Evolutionary conservation across 2,797 vertebrate species (phyloP), one percentile per base, ranked within the genome.

Genomic region (Pogonophryne albipinna): DNA sequence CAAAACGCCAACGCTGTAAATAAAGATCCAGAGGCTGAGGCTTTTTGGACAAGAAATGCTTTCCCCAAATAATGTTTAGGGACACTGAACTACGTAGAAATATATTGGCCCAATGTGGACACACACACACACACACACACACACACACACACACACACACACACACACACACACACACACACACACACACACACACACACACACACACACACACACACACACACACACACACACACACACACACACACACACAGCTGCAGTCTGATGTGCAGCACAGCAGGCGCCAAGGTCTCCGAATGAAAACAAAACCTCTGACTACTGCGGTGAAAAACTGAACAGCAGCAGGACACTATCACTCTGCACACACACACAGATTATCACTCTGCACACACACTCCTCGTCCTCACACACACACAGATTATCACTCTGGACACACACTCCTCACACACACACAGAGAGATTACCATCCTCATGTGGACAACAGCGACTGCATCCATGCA

Each of bases 1-100:
- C 88, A 88, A 88, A 79, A 79, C 71, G 82, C 78, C 82, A 70
- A 74, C 68, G 66, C 82, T 88, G 88, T 92, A 93, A 93, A 93
- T 92, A 93, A 80, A 90, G 57, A 13, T 10, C 63, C 52, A 14
- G 31, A 45, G 71, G 19, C 62, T 19, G 71, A 4, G 23, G 27
- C 50, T 53, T 78, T 82, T 77, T 70, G 78, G 78, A 68, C 59
- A 42, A 71, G 49, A 82, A 67, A 79, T 46, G 60, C 55, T 47
- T 52, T 12, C 38, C 34, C 41, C 34, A 42, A 11, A 51, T 53
- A 60, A 57, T 73, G 66, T 78, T 87, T 55, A 45, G 58, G 74
- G 81, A 83, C 77, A 61, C 53, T 89, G 73, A 87, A 86, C 59
- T 58, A 2, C 68, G 55, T 69, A 4, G 59, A 50, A 80, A 76